Percentiles rank a stretch among this genome's conserved stretches.
Conservation (phyloP, 2,888 invertebrate species). For the Eutolmus rufibarbis region DNA sequence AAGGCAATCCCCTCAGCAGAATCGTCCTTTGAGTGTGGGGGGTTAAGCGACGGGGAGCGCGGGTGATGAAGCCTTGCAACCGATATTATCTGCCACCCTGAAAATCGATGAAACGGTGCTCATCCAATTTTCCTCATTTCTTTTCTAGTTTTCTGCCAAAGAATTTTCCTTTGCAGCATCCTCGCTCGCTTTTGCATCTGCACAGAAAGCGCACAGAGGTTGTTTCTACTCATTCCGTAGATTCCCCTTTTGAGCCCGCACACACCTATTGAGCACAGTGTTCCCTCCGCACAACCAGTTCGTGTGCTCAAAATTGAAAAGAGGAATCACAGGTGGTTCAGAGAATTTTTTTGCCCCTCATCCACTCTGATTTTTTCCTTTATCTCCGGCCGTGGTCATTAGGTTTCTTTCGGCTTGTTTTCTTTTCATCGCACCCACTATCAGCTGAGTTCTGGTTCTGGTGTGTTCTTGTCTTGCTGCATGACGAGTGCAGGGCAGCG, state of each 20-base stretch:
- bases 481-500: background rate
- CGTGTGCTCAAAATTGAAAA: background rate
- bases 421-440: background rate
- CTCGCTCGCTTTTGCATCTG: background rate
- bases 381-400: background rate
- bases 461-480: background rate
- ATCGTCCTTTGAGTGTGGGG: background rate
- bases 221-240: background rate
- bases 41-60: background rate
- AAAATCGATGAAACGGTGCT: background rate
- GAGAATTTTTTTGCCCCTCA: background rate
- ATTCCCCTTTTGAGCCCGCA: background rate
- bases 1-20: background rate
- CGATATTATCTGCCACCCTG: background rate
- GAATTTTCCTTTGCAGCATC: background rate
- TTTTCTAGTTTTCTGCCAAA: background rate
- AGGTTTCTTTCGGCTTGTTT: background rate
- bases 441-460: background rate
- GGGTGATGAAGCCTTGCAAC: background rate
- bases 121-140: background rate
- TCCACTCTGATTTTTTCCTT: background rate
- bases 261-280: background rate
- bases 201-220: background rate
- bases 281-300: background rate
- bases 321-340: background rate